phyloP scores from a whole-genome alignment of 2,113 vertebrate species.

The Hyaena hyaena region DNA sequence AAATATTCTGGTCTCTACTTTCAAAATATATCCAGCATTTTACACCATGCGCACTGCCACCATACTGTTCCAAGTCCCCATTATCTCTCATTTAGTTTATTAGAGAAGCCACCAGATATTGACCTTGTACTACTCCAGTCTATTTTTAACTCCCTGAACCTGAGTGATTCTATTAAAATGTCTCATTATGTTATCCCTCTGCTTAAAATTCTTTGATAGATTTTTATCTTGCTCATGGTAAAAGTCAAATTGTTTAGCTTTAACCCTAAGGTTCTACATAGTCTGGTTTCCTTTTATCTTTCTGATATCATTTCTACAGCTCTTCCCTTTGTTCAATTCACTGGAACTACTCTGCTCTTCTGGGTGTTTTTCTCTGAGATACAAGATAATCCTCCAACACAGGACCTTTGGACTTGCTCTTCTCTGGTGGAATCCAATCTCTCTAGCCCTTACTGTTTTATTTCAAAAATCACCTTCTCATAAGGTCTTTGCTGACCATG shows the following conservation, averaged over 20 bases:
- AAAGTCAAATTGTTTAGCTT: background rate
- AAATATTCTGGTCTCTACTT: background rate
- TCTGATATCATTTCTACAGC: background rate
- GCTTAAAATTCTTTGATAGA: background rate
- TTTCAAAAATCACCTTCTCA: background rate
- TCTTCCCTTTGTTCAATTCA: background rate
- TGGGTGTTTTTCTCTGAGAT: background rate
- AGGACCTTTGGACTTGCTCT: background rate
- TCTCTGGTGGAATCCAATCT: background rate
- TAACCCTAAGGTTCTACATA: background rate
- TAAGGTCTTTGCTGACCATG: background rate
- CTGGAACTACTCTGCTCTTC: background rate
- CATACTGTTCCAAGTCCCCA: background rate
- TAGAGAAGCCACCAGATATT: background rate
- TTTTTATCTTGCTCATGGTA: background rate
- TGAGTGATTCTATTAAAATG: background rate
- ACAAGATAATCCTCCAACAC: background rate
- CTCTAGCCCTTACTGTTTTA: background rate
- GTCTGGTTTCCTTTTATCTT: background rate
- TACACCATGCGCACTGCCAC: rapidly evolving
- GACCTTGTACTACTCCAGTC: background rate
- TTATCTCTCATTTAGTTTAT: background rate
- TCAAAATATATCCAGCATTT: background rate
- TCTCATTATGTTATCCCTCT: background rate
- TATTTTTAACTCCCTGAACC: background rate